Base-by-base conservation (phyloP, 2,797 vertebrate genomes). In the Tinamus major region DNA sequence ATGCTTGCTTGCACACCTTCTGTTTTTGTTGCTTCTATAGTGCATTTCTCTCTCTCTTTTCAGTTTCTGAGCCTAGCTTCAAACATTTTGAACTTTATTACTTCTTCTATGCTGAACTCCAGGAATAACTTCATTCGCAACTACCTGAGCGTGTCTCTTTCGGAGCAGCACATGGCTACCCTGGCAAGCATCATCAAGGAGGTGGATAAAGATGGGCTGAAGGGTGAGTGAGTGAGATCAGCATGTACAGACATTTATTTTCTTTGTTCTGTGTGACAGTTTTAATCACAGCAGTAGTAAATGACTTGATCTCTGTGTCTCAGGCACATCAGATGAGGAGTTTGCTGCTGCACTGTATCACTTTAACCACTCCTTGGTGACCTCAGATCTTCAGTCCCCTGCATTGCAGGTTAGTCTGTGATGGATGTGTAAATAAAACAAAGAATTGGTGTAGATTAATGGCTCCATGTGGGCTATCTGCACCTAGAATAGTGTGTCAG, bases 101-200 rank as follows among this genome's bases (percentile, higher is more conserved):
- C 99, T 91, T 98, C 98, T 76, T 99, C 99, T 82, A 99, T 99
- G 99, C 98, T 99, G 90, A 99, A 99, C 96, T 99, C 99, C 87
- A 98, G 99, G 93, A 99, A 99, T 96, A 99, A 99, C 96, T 99
- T 99, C 96, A 99, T 99, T 82, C 98, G 99, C 78, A 99, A 99
- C 98, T 99, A 99, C 97, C 96, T 99, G 97, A 99, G 99, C 2
- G 99, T 99, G 4, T 99, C 99, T 61, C 98, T 99, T 4, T 99
- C 98, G 0, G 99, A 99, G 95, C 98, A 99, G 88, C 99, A 99
- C 97, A 99, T 99, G 99, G 98, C 99, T 67, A 99, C 99, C 0
- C 97, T 99, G 72, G 99, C 99, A 31, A 98, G 99, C 96, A 99
- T 99, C 97, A 99, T 99, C 97, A 99, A 99, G 94, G 99, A 99